Evolutionary conservation across 2,113 vertebrate genomes (phyloP), one percentile per base, ranked within the genome.

Genomic region (Zosterops borbonicus): DNA sequence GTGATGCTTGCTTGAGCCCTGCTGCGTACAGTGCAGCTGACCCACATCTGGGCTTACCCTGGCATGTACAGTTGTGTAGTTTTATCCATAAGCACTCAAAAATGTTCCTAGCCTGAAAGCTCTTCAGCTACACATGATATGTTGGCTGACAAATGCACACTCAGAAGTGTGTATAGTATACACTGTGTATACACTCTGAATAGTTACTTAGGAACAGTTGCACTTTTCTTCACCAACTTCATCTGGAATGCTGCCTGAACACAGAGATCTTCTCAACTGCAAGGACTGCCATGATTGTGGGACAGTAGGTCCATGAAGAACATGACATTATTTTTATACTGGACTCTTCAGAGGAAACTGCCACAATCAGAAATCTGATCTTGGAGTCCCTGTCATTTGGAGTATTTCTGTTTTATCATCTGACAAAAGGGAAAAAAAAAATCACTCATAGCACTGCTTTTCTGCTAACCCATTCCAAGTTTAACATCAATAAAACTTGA

Each of bases 391-490:
- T 64, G 27, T 37, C 33, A 47, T 67, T 90, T 73, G 24, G 25
- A 8, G 4, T 59, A 41, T 78, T 93, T 92, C 80, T 83, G 11
- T 68, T 95, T 96, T 80, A 88, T 87, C 55, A n/a, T 58, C 79
- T 47, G 52, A 87, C 65, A 94, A 83, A 89, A 68, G 24, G 44
- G 50, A 11, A 73, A 69, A 13, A 73, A 69, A 65, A 84, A 73
- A 27, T 37, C 42, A 59, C 24, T 49, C 56, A 28, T 33, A 86
- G 25, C n/a, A 27, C 44, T 91, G 13, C 49, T 93, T 86, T 86
- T 76, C 64, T 90, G 59, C 65, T 92, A 71, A 67, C 31, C 6
- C 16, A 79, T 92, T 94, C 95, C 65, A 92, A 91, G 56, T 97
- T 86, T 93, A 92, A 80, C 77, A 60, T 92, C 62, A 81, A 46